These are phyloP conservation scores for Aphidius gifuensis DNA, from an alignment of 1,140 invertebrate species.

Conservation along the genomic window DNA sequence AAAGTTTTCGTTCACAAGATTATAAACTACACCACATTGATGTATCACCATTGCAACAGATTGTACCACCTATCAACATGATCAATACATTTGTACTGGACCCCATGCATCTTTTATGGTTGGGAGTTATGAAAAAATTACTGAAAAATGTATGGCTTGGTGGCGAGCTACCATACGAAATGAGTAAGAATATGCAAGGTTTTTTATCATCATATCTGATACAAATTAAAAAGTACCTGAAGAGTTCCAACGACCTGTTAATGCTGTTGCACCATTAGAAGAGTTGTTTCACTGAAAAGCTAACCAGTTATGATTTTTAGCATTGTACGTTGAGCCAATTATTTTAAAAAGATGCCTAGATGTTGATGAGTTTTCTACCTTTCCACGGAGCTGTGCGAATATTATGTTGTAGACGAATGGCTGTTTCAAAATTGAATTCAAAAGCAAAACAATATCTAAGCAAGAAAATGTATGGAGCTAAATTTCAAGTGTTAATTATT, in stretches of 20 bases:
- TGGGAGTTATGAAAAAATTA: constrained; percentile 21
- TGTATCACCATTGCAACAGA: constrained; percentile 11
- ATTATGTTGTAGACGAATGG: not conserved
- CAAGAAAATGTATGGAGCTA: constrained; percentile 7
- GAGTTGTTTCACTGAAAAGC: constrained; percentile 17
- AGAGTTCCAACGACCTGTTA: constrained; percentile 21
- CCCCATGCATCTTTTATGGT: constrained; percentile 17
- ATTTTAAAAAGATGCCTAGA: constrained; percentile 13
- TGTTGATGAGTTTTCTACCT: constrained; percentile 11
- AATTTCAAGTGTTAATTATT: constrained; percentile 18
- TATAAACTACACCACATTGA: constrained; percentile 15
- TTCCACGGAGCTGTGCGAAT: constrained; percentile 18
- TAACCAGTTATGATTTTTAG: constrained; percentile 8
- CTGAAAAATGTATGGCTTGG: constrained; percentile 10
- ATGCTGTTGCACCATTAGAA: constrained; percentile 1
- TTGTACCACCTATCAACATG: constrained; percentile 12
- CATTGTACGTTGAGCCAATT: constrained; percentile 12
- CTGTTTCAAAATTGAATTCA: not conserved
- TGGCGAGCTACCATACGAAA: not conserved
- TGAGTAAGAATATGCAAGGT: not conserved
- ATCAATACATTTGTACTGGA: constrained; percentile 1
- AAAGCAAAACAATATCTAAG: constrained; percentile 14
- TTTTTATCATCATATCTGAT: not conserved
- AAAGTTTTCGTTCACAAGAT: constrained; percentile 14
- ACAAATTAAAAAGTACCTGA: constrained; percentile 1